Evolutionary conservation across 2,113 vertebrate genomes (phyloP), one percentile per base, ranked within the genome.

Genomic region (Guaruba guarouba): DNA sequence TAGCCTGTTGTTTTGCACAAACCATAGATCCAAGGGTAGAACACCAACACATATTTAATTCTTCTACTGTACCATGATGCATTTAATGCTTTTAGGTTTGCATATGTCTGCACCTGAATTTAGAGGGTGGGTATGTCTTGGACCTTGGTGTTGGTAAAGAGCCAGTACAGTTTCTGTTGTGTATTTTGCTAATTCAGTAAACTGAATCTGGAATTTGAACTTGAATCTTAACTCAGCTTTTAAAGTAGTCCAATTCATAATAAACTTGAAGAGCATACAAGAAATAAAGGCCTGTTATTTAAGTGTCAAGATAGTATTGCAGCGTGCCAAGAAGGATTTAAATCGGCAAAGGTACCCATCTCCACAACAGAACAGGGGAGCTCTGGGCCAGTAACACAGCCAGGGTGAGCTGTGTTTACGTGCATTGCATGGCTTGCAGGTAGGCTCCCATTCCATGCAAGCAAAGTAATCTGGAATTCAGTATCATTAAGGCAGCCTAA

Each of bases 301-400:
- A 73, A 91, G 33, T 52, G 76, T 55, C 83, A 37, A 81, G 37
- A 51, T 12, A 70, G 9, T 11, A 39, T 14, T 81, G 64, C 63
- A 88, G 51, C 2, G 2, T 23, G 54, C 59, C 35, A 27, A 37
- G 63, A 35, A 48, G 41, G 6, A 23, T 37, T 66, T 48, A 4
- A 5, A 1, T 41, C 6, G 39, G 29, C 7, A 35, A 52, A 88
- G 43, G 48, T 25, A 13, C 69, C 23, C 17, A 3, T 77, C 16
- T 31, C 52, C n/a, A 8, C 0, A 0, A 0, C 1, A 54, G 67
- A 64, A 13, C 29, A 17, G 33, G 16, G 61, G 44, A 35, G 2
- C 41, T 63, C 61, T 31, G 64, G 31, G 88, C 55, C 7, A 0
- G 20, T 12, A 11, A 11, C 1, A 6, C 67, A 39, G 14, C 62